Evolutionary conservation across 2,113 vertebrate species (phyloP), one percentile per base, ranked within the genome.

Genomic region (Chascanopsetta lugubris): DNA sequence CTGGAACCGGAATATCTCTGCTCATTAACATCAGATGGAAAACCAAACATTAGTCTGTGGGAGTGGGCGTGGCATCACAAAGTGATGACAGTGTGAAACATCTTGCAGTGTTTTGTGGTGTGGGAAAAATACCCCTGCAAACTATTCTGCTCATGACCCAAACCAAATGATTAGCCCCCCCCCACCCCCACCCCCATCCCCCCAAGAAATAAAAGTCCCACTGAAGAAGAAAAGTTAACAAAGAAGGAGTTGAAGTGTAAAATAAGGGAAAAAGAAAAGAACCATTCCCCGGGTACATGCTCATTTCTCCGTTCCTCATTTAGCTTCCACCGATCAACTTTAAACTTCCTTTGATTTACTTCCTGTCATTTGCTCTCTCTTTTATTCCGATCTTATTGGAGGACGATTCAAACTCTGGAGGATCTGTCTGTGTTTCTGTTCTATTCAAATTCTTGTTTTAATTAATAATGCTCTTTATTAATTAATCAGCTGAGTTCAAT

Each of bases 31-130:
- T 75, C 92, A 91, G 66, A 86, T 89, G 86, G 48, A 55, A 8
- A 2, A 57, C 25, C 51, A n/a, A 70, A 46, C 51, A 45, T 54
- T 62, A 61, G 72, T 80, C 77, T 68, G 21, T 61, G 68, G 65
- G 70, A 59, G 76, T 79, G 56, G 65, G 63, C 79, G 69, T 80
- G 51, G 69, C 69, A 75, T 66, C 60, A 71, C 60, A 77, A 87
- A 84, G 83, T 89, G 87, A 86, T 83, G 87, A 87, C 87, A 88
- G 21, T 79, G 61, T 54, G 30, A 75, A 78, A 92, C 91, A 91
- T 91, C 87, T 92, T 92, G 89, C 70, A 91, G 85, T 75, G 38
- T 81, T 91, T 91, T 91, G 85, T 61, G 90, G 85, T 86, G 48
- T 86, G 76, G 82, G 77, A 84, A 71, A 79, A 87, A 83, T 68